A percentile compares a stretch with the other conserved stretches of the same genome.
Evolutionary conservation across 2,888 invertebrate species (phyloP).

Genomic region (Erebia palarica): DNA sequence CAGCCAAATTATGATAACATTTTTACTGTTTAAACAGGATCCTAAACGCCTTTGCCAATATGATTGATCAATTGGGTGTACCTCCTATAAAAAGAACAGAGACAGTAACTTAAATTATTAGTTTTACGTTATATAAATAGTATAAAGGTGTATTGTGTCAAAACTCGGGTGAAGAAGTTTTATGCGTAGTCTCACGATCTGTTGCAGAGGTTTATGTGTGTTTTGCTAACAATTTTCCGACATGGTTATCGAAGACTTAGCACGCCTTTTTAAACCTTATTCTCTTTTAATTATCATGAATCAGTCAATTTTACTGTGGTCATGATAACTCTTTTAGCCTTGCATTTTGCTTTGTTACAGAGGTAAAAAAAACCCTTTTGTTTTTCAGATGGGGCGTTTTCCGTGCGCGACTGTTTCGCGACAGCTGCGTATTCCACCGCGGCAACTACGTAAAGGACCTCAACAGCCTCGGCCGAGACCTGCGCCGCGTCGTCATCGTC

Average conservation of each 20-base stretch:
- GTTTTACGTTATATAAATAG: neutral
- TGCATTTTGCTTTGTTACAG: neutral
- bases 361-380: neutral
- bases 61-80: too few species aligned
- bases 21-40: too few species aligned
- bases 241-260: too few species aligned
- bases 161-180: neutral
- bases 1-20: too few species aligned
- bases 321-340: too few species aligned
- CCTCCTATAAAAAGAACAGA: neutral
- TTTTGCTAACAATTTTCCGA: too few species aligned
- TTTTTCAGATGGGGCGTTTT: slow-evolving; percentile 94
- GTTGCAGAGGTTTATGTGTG: too few species aligned
- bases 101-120: neutral
- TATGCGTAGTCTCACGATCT: too few species aligned
- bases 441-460: slow-evolving; percentile 99
- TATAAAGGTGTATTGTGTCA: neutral
- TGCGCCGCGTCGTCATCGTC: slow-evolving; percentile 98
- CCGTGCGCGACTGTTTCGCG: slow-evolving; percentile 97
- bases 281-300: too few species aligned
- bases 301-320: too few species aligned
- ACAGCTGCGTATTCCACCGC: slow-evolving; percentile 99
- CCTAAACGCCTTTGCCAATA: too few species aligned
- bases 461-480: slow-evolving; percentile 97
- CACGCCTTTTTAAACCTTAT: too few species aligned